These are phyloP conservation scores for Hecatera dysodea DNA, from an alignment of 2,888 invertebrate species.

Conservation along the genomic window DNA sequence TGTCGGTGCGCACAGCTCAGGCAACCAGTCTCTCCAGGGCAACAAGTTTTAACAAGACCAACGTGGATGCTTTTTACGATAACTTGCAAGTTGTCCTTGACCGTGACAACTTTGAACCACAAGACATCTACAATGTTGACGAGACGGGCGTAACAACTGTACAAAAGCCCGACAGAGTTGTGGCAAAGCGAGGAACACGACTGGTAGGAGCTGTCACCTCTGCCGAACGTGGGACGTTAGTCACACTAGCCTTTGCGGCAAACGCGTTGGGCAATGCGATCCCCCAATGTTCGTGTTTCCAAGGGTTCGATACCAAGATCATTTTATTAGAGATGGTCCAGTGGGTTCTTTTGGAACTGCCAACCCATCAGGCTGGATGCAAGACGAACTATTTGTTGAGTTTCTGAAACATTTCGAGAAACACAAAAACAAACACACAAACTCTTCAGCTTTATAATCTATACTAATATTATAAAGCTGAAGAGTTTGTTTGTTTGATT, in stretches of 20 bases:
- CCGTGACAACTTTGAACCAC: neutral
- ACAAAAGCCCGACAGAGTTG: neutral
- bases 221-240: neutral
- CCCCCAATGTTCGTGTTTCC: neutral
- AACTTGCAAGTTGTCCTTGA: constrained; percentile 1
- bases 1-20: constrained; percentile 20
- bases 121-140: neutral
- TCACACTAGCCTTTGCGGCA: constrained; percentile 1
- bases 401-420: constrained; percentile 69
- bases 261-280: neutral
- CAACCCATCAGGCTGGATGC: constrained; percentile 70
- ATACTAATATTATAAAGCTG: no score
- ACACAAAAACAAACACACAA: no score
- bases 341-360: constrained; percentile 60
- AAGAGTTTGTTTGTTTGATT: no score
- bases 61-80: constrained; percentile 30
- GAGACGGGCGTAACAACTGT: neutral
- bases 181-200: neutral
- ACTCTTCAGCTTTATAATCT: no score
- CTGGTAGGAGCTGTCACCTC: constrained; percentile 2
- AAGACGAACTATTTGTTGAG: constrained; percentile 54
- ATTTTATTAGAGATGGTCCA: constrained; percentile 50
- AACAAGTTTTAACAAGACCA: constrained; percentile 25
- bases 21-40: constrained; percentile 28
- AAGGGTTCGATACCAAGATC: neutral